Conservation (phyloP, 1,140 invertebrate genomes). For the Condylostylus longicornis region DNA sequence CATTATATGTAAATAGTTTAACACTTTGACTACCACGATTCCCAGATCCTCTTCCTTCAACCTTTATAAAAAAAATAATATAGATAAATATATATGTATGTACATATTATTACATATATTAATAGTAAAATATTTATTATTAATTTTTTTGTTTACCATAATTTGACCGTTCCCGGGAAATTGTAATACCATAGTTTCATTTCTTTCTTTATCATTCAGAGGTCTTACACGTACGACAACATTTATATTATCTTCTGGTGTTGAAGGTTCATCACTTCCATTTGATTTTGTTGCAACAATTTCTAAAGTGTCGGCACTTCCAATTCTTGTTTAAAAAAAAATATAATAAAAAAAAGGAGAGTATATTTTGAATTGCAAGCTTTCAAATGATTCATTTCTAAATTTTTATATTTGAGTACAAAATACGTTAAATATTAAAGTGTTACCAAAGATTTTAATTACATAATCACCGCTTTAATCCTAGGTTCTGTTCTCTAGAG, state of each 20-base stretch:
- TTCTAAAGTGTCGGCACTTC: conserved; percentile 28
- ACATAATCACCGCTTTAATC: no score
- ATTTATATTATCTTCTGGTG: conserved; percentile 61
- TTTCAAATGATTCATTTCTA: no score
- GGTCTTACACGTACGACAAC: conserved; percentile 63
- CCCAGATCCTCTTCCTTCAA: conserved; percentile 31
- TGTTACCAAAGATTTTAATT: no score
- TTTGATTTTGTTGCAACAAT: conserved; percentile 27
- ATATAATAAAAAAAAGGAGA: no score
- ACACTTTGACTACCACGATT: conserved; percentile 40
- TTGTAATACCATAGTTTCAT: conserved; percentile 42
- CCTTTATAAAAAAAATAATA: conserved; percentile 14
- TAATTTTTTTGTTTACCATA: conserved; percentile 37
- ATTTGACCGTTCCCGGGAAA: conserved; percentile 69
- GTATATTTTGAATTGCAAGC: no score
- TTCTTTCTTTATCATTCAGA: conserved; percentile 50
- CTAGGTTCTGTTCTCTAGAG: no score
- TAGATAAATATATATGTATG: background rate
- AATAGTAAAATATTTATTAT: background rate
- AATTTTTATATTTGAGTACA: no score
- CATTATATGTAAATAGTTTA: conserved; percentile 71
- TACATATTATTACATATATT: background rate
- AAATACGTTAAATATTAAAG: no score
- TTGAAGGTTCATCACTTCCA: conserved; percentile 25
- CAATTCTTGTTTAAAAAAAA: no score